Evolutionary conservation across 2,888 invertebrate species (phyloP).

Genomic region (Trichogramma evanescens): DNA sequence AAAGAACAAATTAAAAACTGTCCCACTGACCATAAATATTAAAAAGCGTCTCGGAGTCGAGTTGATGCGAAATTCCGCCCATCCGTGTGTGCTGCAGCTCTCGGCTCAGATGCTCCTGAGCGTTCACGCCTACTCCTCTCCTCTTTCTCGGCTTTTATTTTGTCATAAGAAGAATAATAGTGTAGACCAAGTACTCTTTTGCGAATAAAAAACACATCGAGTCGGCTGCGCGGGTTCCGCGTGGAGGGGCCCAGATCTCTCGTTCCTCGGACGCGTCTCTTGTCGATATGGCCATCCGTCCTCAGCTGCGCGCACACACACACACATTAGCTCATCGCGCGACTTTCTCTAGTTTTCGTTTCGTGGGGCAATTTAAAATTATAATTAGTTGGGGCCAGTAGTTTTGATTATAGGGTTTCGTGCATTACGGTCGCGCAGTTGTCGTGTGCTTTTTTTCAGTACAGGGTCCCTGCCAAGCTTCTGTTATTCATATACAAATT

Average conservation of each 20-base stretch:
- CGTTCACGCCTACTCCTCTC: constrained; percentile 13
- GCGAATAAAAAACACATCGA: too few species aligned
- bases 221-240: too few species aligned
- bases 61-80: constrained; percentile 36
- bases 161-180: not conserved
- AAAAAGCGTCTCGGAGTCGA: constrained; percentile 11
- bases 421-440: too few species aligned
- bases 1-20: constrained; percentile 48
- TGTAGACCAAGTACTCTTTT: constrained; percentile 25
- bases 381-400: too few species aligned
- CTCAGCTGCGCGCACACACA: too few species aligned
- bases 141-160: constrained; percentile 26
- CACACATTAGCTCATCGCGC: not conserved
- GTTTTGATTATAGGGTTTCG: too few species aligned
- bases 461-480: too few species aligned
- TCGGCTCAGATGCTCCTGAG: constrained; percentile 25
- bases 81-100: constrained; percentile 28
- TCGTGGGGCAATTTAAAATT: not conserved
- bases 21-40: constrained; percentile 46
- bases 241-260: too few species aligned
- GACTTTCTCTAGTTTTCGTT: not conserved
- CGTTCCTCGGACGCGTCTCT: too few species aligned
- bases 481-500: too few species aligned
- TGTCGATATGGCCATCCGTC: too few species aligned
- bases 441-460: too few species aligned